A percentile compares a stretch with the other conserved stretches of the same genome.
Evolutionary conservation across 1,140 invertebrate genomes (phyloP).

Genomic region (Gerris buenoi): DNA sequence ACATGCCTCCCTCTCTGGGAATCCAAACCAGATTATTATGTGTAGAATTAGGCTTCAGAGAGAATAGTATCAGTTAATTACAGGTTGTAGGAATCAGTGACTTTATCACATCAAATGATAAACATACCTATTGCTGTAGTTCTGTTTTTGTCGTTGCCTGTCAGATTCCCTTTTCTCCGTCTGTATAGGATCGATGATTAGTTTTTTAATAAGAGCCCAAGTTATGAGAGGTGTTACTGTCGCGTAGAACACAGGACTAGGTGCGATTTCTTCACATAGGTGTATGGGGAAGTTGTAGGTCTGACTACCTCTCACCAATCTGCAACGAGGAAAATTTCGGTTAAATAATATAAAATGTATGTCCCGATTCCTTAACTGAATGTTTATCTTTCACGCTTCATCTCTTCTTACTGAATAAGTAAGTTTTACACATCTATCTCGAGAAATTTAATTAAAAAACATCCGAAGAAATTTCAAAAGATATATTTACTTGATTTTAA

Average conservation of each 20-base stretch:
- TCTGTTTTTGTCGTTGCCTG: conserved; percentile 53
- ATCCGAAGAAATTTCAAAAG: conserved; percentile 6
- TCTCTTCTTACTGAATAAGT: no score
- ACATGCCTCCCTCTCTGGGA: no score
- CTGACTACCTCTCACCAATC: conserved; percentile 72
- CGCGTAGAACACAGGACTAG: conserved; percentile 82
- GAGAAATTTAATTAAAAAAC: neutral
- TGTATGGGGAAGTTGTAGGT: conserved; percentile 79
- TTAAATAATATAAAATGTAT: conserved; percentile 13
- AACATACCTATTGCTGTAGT: conserved; percentile 46
- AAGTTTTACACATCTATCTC: neutral
- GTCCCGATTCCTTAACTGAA: neutral
- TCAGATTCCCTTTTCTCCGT: conserved; percentile 58
- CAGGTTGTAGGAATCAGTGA: no score
- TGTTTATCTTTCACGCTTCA: neutral
- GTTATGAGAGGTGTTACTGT: conserved; percentile 68
- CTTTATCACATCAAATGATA: no score
- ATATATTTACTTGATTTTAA: conserved; percentile 66
- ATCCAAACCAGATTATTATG: no score
- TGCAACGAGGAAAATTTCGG: no score
- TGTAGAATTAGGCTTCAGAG: no score
- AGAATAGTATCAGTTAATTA: no score
- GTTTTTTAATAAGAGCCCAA: conserved; percentile 65
- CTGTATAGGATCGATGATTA: conserved; percentile 74
- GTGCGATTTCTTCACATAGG: conserved; percentile 75